Base-by-base conservation (phyloP, 2,113 vertebrate species). In the Eulacestoma nigropectus region DNA sequence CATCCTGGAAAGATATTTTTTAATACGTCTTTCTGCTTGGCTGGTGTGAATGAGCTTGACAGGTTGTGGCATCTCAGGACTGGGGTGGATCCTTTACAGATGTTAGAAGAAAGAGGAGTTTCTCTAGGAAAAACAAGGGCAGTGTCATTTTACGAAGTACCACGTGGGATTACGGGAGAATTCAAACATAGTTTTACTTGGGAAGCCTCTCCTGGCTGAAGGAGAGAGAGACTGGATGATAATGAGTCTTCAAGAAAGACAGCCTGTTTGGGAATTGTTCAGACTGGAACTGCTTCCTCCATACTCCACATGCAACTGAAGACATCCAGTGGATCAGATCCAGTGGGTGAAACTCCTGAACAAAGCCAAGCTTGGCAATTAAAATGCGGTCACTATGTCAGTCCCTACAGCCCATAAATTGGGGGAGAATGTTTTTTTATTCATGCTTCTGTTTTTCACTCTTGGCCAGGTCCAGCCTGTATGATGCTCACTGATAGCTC, bases 1-100 rank as follows among this genome's bases (percentile, higher is more conserved):
- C 62, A 68, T 75, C 56, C 37, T 74, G 32, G 19, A 62, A 80
- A 78, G 12, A 11, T 64, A 11, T 13, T 56, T 64, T 84, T 87
- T 19, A 30, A 12, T 57, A 67, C 0, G 0, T n/a, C 3, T 35
- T 69, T 8, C 4, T 39, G 41, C 42, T 92, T 60, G 50, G n/a
- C 64, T 87, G 37, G 11, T 41, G 63, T 84, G 74, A 64, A 25
- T 37, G 68, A 68, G 63, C 81, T 80, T 80, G 44, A n/a, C 64
- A 76, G 41, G 46, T 50, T 65, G 82, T 30, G 65, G n/a, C 50
- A 33, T 57, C 74, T 78, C 41, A 50, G 42, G 27, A 10, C n/a
- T 75, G 37, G 44, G 8, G 2, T 62, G 46, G 56, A 74, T 50
- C 50, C 83, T 89, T 77, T 52, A 26, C 44, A 57, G 65, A 26